Percentiles rank a stretch among this genome's conserved stretches.
phyloP scores from a whole-genome alignment of 2,797 vertebrate genomes.

The Tenualosa thibaudeaui region DNA sequence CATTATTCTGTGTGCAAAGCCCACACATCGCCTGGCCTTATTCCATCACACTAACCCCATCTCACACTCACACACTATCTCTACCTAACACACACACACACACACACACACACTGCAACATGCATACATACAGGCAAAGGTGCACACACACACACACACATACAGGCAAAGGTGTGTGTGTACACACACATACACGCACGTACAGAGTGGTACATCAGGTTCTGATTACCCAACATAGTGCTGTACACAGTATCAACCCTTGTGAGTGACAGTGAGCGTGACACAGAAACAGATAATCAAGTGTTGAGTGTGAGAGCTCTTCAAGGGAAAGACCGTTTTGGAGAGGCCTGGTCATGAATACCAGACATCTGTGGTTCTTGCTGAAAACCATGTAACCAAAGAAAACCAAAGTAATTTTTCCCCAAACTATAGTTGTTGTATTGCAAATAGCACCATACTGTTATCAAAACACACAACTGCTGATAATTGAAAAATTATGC shows the following conservation, averaged over 20 bases:
- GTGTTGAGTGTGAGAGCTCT: background rate
- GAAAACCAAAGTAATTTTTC: background rate
- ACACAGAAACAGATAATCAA: background rate
- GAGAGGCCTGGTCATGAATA: background rate
- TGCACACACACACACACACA: background rate
- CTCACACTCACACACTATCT: constrained; percentile 22
- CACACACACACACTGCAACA: background rate
- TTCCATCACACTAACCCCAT: constrained; percentile 50
- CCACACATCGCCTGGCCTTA: constrained; percentile 62
- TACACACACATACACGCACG: background rate
- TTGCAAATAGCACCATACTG: background rate
- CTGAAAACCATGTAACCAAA: background rate
- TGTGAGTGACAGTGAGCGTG: background rate
- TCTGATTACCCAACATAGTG: background rate
- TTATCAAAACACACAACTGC: background rate
- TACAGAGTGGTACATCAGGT: background rate
- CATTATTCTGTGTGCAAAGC: constrained; percentile 68
- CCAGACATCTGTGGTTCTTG: background rate
- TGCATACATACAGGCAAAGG: background rate
- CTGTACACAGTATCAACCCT: background rate
- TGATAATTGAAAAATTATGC: background rate
- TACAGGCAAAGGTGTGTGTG: background rate
- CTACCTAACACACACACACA: background rate
- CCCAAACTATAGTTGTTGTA: background rate
- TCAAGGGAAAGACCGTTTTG: background rate